phyloP scores from a whole-genome alignment of 2,888 invertebrate species.

The Cephalotes varians region DNA sequence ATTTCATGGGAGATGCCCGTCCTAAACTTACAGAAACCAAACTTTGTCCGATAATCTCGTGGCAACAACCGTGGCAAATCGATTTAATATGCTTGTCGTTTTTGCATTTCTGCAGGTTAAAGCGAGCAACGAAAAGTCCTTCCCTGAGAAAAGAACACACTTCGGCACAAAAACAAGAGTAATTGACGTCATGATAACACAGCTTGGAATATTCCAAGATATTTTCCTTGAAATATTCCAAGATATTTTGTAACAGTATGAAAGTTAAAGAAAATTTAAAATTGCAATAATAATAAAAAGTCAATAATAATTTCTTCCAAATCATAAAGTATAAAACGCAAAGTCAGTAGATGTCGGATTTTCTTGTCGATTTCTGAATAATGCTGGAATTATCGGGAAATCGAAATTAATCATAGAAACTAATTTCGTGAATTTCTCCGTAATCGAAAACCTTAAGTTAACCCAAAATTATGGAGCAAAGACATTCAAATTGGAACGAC shows the following conservation, averaged over 20 bases:
- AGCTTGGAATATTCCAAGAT: not conserved
- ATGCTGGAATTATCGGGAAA: not conserved
- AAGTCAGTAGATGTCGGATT: not conserved
- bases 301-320: not conserved
- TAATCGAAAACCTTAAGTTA: conserved; percentile 22
- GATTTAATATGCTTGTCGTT: conserved; percentile 36
- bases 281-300: not conserved
- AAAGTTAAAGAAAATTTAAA: not conserved
- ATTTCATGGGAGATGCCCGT: conserved; percentile 61
- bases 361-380: conserved; percentile 24
- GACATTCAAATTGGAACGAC: not conserved
- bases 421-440: conserved; percentile 7
- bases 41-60: conserved; percentile 50
- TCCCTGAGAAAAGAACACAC: not conserved
- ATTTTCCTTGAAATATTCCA: not conserved
- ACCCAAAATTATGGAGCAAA: conserved; percentile 5
- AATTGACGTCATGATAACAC: not conserved
- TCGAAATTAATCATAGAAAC: conserved; percentile 13
- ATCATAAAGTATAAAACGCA: not conserved
- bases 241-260: not conserved
- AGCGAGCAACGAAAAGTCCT: not conserved
- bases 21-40: conserved; percentile 56
- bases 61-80: conserved; percentile 41
- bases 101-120: not conserved
- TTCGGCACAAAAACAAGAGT: not conserved